Evolutionary conservation across 2,888 invertebrate genomes (phyloP), one percentile per base, ranked within the genome.

Genomic region (Epiblema foenella): DNA sequence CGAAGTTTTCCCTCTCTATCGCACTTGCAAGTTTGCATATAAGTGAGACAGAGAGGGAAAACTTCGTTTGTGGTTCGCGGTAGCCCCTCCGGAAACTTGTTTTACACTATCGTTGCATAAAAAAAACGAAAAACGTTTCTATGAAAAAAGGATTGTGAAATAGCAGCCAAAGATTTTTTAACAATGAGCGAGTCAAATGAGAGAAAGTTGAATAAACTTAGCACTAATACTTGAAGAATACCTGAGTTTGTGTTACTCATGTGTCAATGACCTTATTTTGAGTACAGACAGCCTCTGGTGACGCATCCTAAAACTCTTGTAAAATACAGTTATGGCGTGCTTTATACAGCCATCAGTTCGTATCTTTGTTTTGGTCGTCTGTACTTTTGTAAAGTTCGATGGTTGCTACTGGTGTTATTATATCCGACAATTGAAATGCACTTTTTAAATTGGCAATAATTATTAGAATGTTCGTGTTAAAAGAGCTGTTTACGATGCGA

Each of bases 201-300:
- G 24, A 11, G 46, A 67, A 65, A 62, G 66, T 62, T 57, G 60
- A 67, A 67, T 62, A 57, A 46, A 42, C 49, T 9, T 52, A 37
- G 37, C 49, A 42, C 33, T 46, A 37, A 17, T 17, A 33, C 49
- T n/a, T 10, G 29, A 10, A n/a, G 49, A 58, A 60, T 66, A 70
- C 60, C 37, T 39, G 49, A 51, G 8, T 17, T 54, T 42, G 18
- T 67, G n/a, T 62, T 71, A 62, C 12, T 71, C 66, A 71, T 56
- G 59, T 49, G 71, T 71, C 62, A 62, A 17, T 71, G 71, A 71
- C 71, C 42, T 58, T 46, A 62, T 56, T 66, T 62, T 71, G 39
- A 49, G 71, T 71, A 71, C 67, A 71, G 12, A 0, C 37, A 29
- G 56, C 71, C 51, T 24, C 66, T 10, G 0, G 39, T 71, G 62